Conservation (phyloP, 2,888 invertebrate genomes). For the Camptogramma bilineatum region DNA sequence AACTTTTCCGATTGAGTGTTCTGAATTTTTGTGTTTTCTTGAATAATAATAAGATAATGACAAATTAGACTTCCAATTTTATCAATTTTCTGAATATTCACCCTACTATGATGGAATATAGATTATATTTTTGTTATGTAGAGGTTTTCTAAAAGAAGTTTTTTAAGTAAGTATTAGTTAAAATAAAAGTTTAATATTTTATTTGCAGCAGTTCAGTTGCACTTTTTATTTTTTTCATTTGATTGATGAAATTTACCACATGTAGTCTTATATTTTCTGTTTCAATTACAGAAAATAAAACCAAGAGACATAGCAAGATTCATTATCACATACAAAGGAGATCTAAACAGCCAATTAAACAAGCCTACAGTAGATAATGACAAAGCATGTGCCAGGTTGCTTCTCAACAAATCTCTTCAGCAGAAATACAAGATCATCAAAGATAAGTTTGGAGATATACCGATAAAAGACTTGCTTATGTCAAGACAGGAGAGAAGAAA, state of each 20-base stretch:
- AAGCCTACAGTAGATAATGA: constrained; percentile 68
- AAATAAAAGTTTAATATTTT: too few species aligned
- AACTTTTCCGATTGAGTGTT: too few species aligned
- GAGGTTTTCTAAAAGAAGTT: too few species aligned
- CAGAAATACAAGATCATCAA: constrained; percentile 72
- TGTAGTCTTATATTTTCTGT: constrained; percentile 1
- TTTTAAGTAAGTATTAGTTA: too few species aligned
- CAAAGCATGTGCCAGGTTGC: constrained; percentile 73
- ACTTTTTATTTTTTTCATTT: too few species aligned
- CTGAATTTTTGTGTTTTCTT: too few species aligned
- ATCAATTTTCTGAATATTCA: too few species aligned
- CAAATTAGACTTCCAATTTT: too few species aligned
- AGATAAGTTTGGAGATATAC: constrained; percentile 67
- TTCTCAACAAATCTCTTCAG: constrained; percentile 72
- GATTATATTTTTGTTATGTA: too few species aligned
- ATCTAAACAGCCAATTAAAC: constrained; percentile 67
- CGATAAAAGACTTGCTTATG: constrained; percentile 77
- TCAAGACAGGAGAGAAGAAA: constrained; percentile 73
- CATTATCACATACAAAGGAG: constrained; percentile 70
- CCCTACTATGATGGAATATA: too few species aligned
- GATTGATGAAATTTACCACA: background rate
- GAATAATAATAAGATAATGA: too few species aligned
- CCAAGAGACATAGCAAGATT: constrained; percentile 74
- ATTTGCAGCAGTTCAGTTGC: too few species aligned
- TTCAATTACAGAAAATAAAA: constrained; percentile 75